A percentile compares a stretch with the other conserved stretches of the same genome.
Conservation (phyloP, 2,888 invertebrate genomes). For the Sycophila texana region DNA sequence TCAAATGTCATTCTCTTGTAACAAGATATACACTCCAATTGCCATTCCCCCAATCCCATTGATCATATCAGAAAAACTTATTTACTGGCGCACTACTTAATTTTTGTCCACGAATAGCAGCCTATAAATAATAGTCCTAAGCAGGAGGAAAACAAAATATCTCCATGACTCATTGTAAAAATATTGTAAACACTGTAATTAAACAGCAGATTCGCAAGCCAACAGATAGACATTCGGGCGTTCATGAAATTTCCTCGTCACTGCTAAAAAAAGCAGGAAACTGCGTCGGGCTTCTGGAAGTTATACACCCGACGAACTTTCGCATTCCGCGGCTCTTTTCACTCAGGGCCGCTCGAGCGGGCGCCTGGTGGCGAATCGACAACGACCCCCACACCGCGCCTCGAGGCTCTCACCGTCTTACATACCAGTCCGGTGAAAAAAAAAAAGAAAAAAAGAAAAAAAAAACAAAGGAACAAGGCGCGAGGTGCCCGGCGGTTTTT, state of each 20-base stretch:
- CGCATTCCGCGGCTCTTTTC: slow-evolving; percentile 10
- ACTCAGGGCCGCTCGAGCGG: background rate
- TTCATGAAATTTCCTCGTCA: background rate
- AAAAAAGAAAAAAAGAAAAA: background rate
- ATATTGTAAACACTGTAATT: no score
- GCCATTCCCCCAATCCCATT: no score
- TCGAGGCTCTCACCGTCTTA: no score
- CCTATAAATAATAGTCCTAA: no score
- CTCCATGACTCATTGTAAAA: no score
- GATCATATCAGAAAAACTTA: background rate
- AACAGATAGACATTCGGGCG: background rate
- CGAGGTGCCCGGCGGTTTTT: background rate
- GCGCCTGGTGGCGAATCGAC: slow-evolving; percentile 1
- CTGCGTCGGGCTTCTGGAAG: background rate
- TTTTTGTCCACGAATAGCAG: no score
- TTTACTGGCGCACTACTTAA: no score
- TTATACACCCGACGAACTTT: background rate
- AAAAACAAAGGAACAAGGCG: background rate
- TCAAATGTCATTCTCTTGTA: no score
- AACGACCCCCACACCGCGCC: background rate
- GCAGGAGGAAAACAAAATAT: no score
- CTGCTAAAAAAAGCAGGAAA: background rate
- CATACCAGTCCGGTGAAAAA: background rate
- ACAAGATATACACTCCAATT: no score
- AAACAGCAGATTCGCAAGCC: no score